Percentiles rank a stretch among this genome's conserved stretches.
Conservation (phyloP, 2,797 vertebrate species). For the Sebastes cheni region DNA sequence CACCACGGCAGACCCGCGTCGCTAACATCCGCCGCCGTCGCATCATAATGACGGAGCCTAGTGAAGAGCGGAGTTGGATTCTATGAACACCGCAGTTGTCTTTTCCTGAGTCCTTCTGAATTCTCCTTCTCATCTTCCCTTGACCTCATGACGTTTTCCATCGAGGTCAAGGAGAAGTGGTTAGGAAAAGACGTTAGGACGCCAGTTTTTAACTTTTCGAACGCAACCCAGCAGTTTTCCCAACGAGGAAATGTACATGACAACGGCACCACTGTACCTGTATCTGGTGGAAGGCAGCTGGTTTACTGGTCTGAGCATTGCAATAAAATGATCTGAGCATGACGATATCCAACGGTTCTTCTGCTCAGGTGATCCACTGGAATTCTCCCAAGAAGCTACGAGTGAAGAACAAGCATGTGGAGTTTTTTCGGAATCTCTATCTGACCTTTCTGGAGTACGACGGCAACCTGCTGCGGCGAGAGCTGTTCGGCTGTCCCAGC, state of each 20-base stretch:
- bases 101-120: no score
- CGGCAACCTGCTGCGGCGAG: conserved; percentile 92
- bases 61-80: no score
- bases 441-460: conserved; percentile 97
- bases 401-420: conserved; percentile 98
- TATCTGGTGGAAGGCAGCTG: background rate
- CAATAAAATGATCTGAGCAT: background rate
- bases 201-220: no score
- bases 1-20: no score
- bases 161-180: no score
- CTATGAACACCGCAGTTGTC: no score
- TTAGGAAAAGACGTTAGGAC: no score
- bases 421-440: conserved; percentile 98
- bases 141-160: no score
- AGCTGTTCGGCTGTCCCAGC: conserved; percentile 96
- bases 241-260: background rate
- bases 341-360: background rate
- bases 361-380: conserved; percentile 95
- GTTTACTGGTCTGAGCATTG: background rate
- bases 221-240: background rate
- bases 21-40: no score
- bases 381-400: conserved; percentile 97
- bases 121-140: no score
- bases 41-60: no score
- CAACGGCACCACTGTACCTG: no score